A percentile compares a stretch with the other conserved stretches of the same genome.
Conservation (phyloP, 2,113 vertebrate species). For the Spilogale gracilis region DNA sequence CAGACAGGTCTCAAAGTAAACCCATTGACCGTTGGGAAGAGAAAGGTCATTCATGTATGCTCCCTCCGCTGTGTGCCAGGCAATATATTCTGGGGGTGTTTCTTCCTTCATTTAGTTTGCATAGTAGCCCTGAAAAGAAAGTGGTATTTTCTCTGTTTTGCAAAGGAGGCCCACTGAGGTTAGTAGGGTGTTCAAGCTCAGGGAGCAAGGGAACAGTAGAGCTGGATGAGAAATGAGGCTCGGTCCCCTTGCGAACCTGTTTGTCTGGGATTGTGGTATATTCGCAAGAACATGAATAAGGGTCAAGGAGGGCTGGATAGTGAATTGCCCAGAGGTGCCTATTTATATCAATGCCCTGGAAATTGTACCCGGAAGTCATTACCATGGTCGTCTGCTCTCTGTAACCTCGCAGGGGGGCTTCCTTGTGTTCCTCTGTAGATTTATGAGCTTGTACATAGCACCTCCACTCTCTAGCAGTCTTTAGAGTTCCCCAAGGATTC, state of each 20-base stretch:
- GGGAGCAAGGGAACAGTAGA: neutral
- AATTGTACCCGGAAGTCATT: conserved; percentile 63
- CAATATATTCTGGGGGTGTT: neutral
- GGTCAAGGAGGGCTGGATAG: neutral
- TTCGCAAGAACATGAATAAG: neutral
- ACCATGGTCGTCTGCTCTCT: neutral
- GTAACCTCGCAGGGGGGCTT: neutral
- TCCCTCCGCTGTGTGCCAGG: neutral
- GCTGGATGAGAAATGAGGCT: neutral
- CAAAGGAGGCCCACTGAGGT: neutral
- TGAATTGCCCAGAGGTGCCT: conserved; percentile 43
- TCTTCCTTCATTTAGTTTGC: neutral
- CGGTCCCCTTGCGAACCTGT: neutral
- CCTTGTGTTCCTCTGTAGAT: conserved; percentile 31
- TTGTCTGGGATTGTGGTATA: neutral
- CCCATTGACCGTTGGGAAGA: neutral
- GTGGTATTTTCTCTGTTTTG: neutral
- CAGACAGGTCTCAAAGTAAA: neutral
- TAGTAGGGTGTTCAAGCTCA: neutral
- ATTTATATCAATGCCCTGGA: conserved; percentile 48
- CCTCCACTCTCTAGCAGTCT: conserved; percentile 8
- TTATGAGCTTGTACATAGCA: conserved; percentile 49
- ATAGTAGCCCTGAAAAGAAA: neutral
- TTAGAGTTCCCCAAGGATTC: conserved; percentile 60
- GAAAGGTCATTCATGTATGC: neutral